Base-by-base conservation (phyloP, 2,888 invertebrate genomes). In the Smittia aterrima region DNA sequence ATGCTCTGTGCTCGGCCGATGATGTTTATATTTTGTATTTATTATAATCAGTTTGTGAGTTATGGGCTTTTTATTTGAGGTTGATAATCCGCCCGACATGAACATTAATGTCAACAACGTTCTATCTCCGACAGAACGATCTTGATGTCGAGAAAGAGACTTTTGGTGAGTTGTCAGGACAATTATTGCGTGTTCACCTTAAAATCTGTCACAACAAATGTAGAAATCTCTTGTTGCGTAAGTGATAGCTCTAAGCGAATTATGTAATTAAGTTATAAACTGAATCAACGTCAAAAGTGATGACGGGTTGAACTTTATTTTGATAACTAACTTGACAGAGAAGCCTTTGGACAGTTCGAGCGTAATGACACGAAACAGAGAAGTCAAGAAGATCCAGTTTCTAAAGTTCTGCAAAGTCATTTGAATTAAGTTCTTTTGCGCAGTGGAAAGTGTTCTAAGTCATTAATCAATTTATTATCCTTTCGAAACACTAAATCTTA, bases 1-100 rank as follows among this genome's bases (percentile, higher is more conserved):
- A 24, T 18, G 22, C 18, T 22, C 20, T 53, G 54, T n/a, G 54
- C 54, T 18, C 47, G 25, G 18, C 41, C 38, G 24, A 38, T 67
- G 40, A 41, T 70, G 70, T 70, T 70, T 70, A 70, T 54, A 70
- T 64, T 64, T 64, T 1, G 27, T 64, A 64, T 70, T 70, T 70
- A 70, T 53, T 47, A 24, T 70, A 70, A 70, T 70, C 25, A 70
- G 53, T 70, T 70, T 53, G 20, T 54, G 54, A 54, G 27, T 25
- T 27, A 70, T 70, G 47, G 41, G 38, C 16, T 58, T 58, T 58
- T 58, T 58, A 58, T 58, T 58, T 58, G 22, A 58, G 20, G 7
- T 58, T 20, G 22, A 18, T 58, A 58, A 58, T 58, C 58, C 58
- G 58, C 18, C 58, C 7, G 9, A 58, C 58, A 58, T 20, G 58